These are phyloP conservation scores for Platalea minor DNA, from an alignment of 2,797 vertebrate genomes.

Conservation along the genomic window DNA sequence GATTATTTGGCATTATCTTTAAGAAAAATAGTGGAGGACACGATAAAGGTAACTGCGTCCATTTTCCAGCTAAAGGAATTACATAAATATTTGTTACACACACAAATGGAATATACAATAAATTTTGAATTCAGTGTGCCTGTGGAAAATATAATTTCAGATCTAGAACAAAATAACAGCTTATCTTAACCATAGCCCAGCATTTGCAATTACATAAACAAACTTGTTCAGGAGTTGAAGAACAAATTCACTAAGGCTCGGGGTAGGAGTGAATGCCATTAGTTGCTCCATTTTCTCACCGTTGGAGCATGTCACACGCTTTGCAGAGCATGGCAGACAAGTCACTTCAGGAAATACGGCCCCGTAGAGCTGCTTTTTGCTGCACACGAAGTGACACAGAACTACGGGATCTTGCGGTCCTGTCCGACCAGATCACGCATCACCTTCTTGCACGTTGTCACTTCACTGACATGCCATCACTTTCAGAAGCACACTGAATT, in stretches of 20 bases:
- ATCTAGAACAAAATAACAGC: background rate
- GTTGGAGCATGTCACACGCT: fast-evolving
- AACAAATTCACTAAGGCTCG: background rate
- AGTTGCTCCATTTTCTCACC: background rate
- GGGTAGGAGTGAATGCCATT: background rate
- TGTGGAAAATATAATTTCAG: background rate
- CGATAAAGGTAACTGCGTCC: background rate
- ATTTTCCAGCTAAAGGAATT: background rate
- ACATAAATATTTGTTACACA: background rate
- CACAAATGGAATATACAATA: background rate
- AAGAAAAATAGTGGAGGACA: background rate
- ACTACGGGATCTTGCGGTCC: background rate
- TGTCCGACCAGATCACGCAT: fast-evolving
- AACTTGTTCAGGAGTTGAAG: background rate
- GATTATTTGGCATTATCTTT: background rate
- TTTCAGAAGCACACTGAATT: background rate
- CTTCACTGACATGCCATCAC: background rate
- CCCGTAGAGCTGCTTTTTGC: background rate
- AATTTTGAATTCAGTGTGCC: background rate
- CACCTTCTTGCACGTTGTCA: too few species aligned
- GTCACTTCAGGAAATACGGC: background rate
- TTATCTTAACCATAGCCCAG: background rate
- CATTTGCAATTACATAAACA: background rate
- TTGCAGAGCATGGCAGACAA: background rate
- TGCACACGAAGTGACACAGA: background rate